Base-by-base conservation (phyloP, 2,888 invertebrate species). In the Germaria angustata region DNA sequence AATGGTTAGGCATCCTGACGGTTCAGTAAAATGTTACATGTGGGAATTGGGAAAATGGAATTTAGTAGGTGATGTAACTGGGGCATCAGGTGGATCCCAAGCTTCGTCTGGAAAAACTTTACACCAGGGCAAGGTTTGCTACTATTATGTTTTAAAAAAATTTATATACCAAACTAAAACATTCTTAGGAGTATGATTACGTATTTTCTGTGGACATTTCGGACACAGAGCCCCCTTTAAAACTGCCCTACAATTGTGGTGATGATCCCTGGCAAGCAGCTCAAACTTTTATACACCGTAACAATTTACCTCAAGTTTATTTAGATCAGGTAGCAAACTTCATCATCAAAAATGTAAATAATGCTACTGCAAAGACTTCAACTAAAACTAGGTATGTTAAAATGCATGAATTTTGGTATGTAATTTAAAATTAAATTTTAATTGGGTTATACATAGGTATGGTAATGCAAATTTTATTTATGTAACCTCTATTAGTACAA, bases 201-300 rank as follows among this genome's bases (percentile, higher is more conserved):
- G 98, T 99, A 32, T 99, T 99, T 90, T 95, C 94, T 85, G 97
- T 99, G n/a, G 98, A 98, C 87, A 95, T 99, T 72, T 96, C 98
- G 88, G 98, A 98, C 88, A 97, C 96, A 0, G 94, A 94, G 59
- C 96, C 97, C 0, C 94, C 97, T 0, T 92, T 98, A 17, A 98
- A 99, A 90, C 92, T 99, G 84, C 98, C 98, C 0, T 99, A 95
- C 90, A 98, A 99, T 91, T 93, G 93, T 80, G 94, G 93, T 20
- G 97, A 99, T 85, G 98, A 99, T 92, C 98, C 98, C 0, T 99
- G 97, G 95, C 93, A 93, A 66, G 96, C 95, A 0, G 98, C 99
- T 0, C 97, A 99, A 89, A 92, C 94, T 32, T 99, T 99, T 89
- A 95, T 99, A 84, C 94, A 97, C 86, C 94, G 94, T 87, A 93